These are phyloP conservation scores for Conus betulinus DNA, from an alignment of 1,140 invertebrate genomes.

Conservation along the genomic window DNA sequence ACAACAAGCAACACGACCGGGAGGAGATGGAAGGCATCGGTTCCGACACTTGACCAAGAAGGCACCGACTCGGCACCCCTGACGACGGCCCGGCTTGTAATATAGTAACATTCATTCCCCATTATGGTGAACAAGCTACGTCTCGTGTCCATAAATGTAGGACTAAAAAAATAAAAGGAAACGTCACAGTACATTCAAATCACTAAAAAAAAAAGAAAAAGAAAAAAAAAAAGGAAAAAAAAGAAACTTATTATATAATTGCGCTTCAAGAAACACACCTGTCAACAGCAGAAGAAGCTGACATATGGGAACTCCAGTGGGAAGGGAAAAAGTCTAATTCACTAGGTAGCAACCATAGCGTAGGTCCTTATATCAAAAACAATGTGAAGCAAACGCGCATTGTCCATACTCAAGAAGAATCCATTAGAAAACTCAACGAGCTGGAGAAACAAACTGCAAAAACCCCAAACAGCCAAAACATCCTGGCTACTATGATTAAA, in stretches of 20 bases:
- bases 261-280: background rate
- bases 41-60: too few relatives aligned
- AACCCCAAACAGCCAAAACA: too few relatives aligned
- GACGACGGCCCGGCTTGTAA: background rate
- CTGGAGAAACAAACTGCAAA: too few relatives aligned
- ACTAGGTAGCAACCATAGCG: background rate
- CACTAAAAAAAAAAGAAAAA: background rate
- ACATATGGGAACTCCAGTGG: background rate
- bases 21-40: too few relatives aligned
- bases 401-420: background rate
- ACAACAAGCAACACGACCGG: too few relatives aligned
- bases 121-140: too few relatives aligned
- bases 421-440: too few relatives aligned
- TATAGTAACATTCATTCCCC: too few relatives aligned
- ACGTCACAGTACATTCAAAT: background rate
- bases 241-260: background rate
- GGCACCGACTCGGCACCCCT: too few relatives aligned
- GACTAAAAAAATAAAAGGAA: background rate
- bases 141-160: too few relatives aligned
- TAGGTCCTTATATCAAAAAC: background rate
- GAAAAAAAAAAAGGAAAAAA: too few relatives aligned
- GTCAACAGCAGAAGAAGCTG: background rate
- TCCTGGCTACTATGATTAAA: too few relatives aligned
- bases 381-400: background rate
- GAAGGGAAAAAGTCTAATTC: background rate